Percentiles rank a stretch among this genome's conserved stretches.
Conservation (phyloP, 2,888 invertebrate genomes). For the Octonoba sinensis region DNA sequence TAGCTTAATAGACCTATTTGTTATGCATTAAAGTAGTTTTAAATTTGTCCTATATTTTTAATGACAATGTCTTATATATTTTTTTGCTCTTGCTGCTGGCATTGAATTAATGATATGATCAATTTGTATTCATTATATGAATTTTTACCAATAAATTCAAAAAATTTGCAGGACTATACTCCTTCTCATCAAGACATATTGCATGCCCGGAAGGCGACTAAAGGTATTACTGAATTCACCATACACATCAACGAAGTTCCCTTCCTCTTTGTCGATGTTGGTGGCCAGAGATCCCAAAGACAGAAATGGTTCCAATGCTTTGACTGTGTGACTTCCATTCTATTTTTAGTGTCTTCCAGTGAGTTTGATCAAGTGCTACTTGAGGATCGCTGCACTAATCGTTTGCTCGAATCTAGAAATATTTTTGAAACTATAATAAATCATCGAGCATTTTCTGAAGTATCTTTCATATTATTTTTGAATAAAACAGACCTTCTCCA, state of each 20-base stretch:
- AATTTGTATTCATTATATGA: too few species aligned
- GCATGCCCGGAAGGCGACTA: conserved; percentile 97
- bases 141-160: too few species aligned
- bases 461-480: conserved; percentile 96
- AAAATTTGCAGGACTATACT: conserved; percentile 75
- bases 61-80: too few species aligned
- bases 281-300: conserved; percentile 97
- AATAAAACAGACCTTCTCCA: conserved; percentile 97
- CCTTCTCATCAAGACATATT: conserved; percentile 96
- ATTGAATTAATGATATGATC: too few species aligned
- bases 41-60: too few species aligned
- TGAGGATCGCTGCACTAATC: conserved; percentile 84
- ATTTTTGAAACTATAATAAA: conserved; percentile 99
- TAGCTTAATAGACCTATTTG: too few species aligned
- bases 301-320: conserved; percentile 99
- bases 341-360: conserved; percentile 96
- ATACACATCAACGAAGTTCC: conserved; percentile 96
- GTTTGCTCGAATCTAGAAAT: conserved; percentile 93
- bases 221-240: conserved; percentile 81
- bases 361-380: conserved; percentile 87
- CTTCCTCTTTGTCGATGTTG: conserved; percentile 94
- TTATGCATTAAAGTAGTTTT: too few species aligned
- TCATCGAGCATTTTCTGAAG: conserved; percentile 91
- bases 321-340: conserved; percentile 95
- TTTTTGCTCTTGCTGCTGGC: too few species aligned